Conservation (phyloP, 1,140 invertebrate species). For the Aphaenogaster floridana region DNA sequence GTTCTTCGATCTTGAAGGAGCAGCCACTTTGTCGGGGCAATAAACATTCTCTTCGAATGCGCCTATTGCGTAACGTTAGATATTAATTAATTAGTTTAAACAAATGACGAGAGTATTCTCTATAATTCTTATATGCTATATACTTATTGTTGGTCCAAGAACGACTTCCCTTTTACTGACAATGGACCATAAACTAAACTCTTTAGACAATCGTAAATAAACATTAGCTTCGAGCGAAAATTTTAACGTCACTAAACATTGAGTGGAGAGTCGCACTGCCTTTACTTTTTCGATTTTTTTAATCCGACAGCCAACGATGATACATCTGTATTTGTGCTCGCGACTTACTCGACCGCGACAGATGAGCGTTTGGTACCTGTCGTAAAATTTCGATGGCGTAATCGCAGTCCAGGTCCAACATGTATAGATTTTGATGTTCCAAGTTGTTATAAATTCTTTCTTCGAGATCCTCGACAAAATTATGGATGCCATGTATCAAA, state of each 20-base stretch:
- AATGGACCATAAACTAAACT: not conserved
- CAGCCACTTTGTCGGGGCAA: conserved; percentile 79
- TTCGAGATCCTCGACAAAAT: not conserved
- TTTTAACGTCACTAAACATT: not conserved
- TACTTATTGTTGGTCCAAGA: not conserved
- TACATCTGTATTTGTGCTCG: not conserved
- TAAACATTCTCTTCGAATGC: conserved; percentile 69
- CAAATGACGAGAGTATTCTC: not conserved
- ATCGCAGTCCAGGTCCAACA: conserved; percentile 66
- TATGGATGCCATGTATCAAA: conserved; percentile 42
- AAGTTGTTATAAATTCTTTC: not conserved
- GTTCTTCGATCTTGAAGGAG: conserved; percentile 71
- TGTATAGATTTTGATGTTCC: conserved; percentile 64
- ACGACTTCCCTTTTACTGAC: not conserved
- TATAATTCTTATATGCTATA: not conserved
- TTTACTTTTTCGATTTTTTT: not conserved
- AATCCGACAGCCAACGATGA: too few species aligned
- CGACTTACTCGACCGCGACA: not conserved
- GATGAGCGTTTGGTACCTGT: conserved; percentile 17
- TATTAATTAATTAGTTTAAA: conserved; percentile 23
- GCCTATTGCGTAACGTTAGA: conserved; percentile 54
- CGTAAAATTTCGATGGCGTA: conserved; percentile 49
- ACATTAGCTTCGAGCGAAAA: not conserved
- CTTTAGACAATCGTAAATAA: not conserved
- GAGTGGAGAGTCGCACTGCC: not conserved